Base-by-base conservation (phyloP, 2,888 invertebrate genomes). In the Seladonia tumulorum region DNA sequence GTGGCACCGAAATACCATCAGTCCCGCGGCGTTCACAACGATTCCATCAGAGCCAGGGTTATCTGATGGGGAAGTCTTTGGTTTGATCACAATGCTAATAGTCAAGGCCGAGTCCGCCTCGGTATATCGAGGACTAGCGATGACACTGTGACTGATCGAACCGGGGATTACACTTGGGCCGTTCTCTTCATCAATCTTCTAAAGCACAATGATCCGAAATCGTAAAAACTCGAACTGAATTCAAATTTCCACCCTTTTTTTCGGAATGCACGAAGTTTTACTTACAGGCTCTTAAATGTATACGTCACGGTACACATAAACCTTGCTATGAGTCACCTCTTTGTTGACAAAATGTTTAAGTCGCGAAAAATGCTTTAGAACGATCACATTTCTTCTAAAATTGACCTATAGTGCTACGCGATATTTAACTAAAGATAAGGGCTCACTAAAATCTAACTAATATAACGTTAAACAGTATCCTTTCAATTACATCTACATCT, bases 171-270 rank as follows among this genome's bases (percentile, higher is more conserved):
- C 22, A 14, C 35, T 45, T 16, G 68, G 18, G 29, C 22, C 8
- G 18, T 49, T 53, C 57, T 16, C 18, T 66, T 53, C 66, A 82
- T 82, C 73, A 66, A 78, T 82, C 78, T 73, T 78, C 25, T n/a
- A 1, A 25, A 16, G 39, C 63, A 5, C n/a, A 0, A 7, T 35
- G 35, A 5, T 16, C 14, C 10, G n/a, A 57, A 57, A n/a, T 57
- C 22, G n/a, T n/a, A 57, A n/a, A 57, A 57, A 57, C 22, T 1
- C n/a, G 10, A 57, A 57, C 10, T 0, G n/a, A n/a, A 57, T n/a
- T 22, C 8, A 22, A 53, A 53, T 53, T 22, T 57, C 22, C 53
- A 10, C n/a, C 10, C n/a, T n/a, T 4, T n/a, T 57, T 57, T 57
- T n/a, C 22, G n/a, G 10, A 57, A 57, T 10, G 53, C n/a, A 57